A percentile compares a stretch with the other conserved stretches of the same genome.
These are phyloP conservation scores for Odontothrips loti DNA, from an alignment of 2,888 invertebrate genomes.

Conservation along the genomic window DNA sequence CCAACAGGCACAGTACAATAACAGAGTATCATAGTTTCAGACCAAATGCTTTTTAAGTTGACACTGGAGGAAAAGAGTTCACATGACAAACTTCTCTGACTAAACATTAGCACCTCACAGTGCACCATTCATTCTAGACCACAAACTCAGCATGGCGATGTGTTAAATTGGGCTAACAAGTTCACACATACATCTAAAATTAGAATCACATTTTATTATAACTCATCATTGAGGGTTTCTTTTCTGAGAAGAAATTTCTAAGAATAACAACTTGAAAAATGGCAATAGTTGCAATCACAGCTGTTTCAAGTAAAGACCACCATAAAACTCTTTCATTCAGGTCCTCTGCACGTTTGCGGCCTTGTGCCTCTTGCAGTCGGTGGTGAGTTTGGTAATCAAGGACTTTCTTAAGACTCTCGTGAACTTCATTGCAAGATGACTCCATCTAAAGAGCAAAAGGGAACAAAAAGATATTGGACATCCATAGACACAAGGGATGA, in stretches of 20 bases:
- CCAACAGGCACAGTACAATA: not conserved
- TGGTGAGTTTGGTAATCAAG: conserved; percentile 97
- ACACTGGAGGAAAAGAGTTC: not conserved
- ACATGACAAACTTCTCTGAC: not conserved
- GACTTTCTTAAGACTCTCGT: conserved; percentile 80
- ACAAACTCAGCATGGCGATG: not conserved
- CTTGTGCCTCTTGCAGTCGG: conserved; percentile 87
- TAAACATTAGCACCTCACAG: not conserved
- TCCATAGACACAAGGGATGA: not conserved
- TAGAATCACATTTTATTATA: conserved; percentile 13
- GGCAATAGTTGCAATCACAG: conserved; percentile 78
- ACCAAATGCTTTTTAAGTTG: not conserved
- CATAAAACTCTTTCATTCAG: conserved; percentile 88
- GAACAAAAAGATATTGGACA: conserved; percentile 25
- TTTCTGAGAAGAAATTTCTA: conserved; percentile 85
- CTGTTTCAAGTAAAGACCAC: conserved; percentile 89
- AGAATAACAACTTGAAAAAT: conserved; percentile 86
- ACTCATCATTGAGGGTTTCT: conserved; percentile 49
- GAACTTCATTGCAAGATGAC: conserved; percentile 82
- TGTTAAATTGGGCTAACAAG: not conserved
- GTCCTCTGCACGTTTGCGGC: conserved; percentile 93
- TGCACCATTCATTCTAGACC: not conserved
- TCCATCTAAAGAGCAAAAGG: conserved; percentile 68
- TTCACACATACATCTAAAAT: not conserved
- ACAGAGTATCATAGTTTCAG: not conserved